Conservation (phyloP, 2,888 invertebrate species). For the Oxyteleia sp. region DNA sequence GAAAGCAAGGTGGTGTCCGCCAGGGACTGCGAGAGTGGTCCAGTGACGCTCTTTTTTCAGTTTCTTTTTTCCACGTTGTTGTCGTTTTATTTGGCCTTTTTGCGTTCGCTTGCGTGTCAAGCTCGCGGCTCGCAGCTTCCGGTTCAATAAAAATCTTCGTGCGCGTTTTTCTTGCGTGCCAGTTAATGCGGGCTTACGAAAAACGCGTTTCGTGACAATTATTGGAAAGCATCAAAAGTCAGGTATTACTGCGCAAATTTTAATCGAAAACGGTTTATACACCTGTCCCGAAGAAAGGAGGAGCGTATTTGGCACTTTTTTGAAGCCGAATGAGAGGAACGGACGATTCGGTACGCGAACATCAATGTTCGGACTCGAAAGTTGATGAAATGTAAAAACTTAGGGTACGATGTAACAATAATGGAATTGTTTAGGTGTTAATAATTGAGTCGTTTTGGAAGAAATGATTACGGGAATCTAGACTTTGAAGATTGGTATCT, state of each 20-base stretch:
- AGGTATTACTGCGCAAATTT: conserved; percentile 5
- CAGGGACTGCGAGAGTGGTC: conserved; percentile 62
- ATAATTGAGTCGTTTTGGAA: no score
- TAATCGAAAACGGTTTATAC: conserved; percentile 21
- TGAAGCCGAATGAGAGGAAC: no score
- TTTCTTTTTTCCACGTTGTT: conserved; percentile 12
- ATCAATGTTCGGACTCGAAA: no score
- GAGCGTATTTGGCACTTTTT: no score
- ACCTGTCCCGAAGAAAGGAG: conserved; percentile 12
- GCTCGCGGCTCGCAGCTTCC: conserved; percentile 71
- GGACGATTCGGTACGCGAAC: no score
- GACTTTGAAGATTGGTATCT: no score
- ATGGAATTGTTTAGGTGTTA: no score
- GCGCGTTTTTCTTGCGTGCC: conserved; percentile 40
- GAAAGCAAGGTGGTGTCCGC: conserved; percentile 64
- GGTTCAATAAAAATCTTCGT: conserved; percentile 74
- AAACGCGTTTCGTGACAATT: conserved; percentile 49
- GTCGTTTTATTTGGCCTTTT: conserved; percentile 18
- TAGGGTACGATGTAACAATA: no score
- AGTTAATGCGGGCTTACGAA: conserved; percentile 33
- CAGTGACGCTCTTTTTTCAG: conserved; percentile 61
- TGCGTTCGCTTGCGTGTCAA: conserved; percentile 68
- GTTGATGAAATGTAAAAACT: no score
- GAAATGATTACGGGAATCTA: no score
- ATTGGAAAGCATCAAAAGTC: conserved; percentile 32